Conservation (phyloP, 2,113 vertebrate genomes). For the Romanogobio albipinnatus region DNA sequence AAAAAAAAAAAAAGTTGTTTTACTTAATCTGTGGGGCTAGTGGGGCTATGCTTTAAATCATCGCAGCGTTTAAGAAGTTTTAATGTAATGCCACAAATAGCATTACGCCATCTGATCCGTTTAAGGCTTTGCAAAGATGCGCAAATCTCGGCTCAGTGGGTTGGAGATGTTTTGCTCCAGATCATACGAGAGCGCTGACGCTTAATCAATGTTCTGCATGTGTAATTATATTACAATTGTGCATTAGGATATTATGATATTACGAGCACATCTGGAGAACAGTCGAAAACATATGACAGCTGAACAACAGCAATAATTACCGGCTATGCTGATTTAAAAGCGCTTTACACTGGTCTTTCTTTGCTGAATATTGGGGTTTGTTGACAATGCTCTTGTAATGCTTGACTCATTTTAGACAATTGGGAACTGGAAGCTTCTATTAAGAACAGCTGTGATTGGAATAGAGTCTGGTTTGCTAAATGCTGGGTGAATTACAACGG, state of each 20-base stretch:
- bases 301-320: constrained; percentile 34
- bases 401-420: constrained; percentile 24
- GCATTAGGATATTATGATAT: constrained; percentile 52
- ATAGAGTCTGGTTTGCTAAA: background rate
- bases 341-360: background rate
- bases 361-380: constrained; percentile 35
- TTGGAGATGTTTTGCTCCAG: constrained; percentile 51
- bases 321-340: constrained; percentile 38
- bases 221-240: constrained; percentile 52
- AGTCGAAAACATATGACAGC: constrained; percentile 35
- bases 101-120: constrained; percentile 53
- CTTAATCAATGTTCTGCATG: constrained; percentile 52
- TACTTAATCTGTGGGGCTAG: background rate
- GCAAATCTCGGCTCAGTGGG: constrained; percentile 51
- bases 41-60: constrained; percentile 32
- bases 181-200: constrained; percentile 48
- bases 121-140: constrained; percentile 55
- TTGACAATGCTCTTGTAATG: constrained; percentile 40
- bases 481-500: constrained; percentile 26
- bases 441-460: background rate
- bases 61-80: constrained; percentile 44
- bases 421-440: constrained; percentile 14
- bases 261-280: constrained; percentile 52
- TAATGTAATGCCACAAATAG: constrained; percentile 43
- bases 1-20: background rate